phyloP scores from a whole-genome alignment of 2,888 invertebrate species.

The Agapostemon virescens region DNA sequence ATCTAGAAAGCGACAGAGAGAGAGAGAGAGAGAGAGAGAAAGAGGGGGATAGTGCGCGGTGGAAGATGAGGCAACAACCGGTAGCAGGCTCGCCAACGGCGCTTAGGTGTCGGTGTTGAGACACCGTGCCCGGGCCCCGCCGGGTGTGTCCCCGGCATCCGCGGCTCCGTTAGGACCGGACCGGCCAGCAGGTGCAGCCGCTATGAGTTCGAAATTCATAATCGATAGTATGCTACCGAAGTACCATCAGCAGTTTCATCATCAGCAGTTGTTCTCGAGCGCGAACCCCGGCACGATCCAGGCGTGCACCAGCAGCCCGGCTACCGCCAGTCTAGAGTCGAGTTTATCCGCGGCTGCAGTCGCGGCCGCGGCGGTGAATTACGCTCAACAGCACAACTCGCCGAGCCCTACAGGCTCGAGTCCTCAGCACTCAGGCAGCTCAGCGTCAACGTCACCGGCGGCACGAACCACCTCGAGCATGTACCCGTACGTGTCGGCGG shows the following conservation, averaged over 20 bases:
- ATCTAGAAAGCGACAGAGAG: neutral
- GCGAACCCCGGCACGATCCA: constrained; percentile 88
- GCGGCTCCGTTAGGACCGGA: constrained; percentile 80
- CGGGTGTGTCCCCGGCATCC: constrained; percentile 69
- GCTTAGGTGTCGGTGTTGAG: constrained; percentile 71
- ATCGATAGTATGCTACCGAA: constrained; percentile 99
- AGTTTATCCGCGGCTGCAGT: constrained; percentile 84
- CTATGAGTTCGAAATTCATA: constrained; percentile 97
- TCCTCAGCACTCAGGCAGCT: constrained; percentile 86
- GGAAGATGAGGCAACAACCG: constrained; percentile 68
- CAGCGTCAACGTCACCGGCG: constrained; percentile 85
- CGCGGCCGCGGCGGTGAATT: constrained; percentile 91
- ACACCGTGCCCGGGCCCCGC: constrained; percentile 63
- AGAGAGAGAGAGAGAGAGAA: constrained; percentile 75
- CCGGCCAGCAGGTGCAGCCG: constrained; percentile 65
- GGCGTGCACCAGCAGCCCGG: constrained; percentile 83
- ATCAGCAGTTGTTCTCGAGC: constrained; percentile 85
- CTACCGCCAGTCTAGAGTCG: constrained; percentile 86
- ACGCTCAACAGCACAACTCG: constrained; percentile 81
- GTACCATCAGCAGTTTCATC: constrained; percentile 91
- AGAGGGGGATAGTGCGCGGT: neutral
- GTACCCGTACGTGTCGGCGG: constrained; percentile 94
- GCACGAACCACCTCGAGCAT: constrained; percentile 86
- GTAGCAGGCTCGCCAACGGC: constrained; percentile 57
- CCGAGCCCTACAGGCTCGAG: constrained; percentile 87